phyloP scores from a whole-genome alignment of 1,140 invertebrate species.

The Formica exsecta region DNA sequence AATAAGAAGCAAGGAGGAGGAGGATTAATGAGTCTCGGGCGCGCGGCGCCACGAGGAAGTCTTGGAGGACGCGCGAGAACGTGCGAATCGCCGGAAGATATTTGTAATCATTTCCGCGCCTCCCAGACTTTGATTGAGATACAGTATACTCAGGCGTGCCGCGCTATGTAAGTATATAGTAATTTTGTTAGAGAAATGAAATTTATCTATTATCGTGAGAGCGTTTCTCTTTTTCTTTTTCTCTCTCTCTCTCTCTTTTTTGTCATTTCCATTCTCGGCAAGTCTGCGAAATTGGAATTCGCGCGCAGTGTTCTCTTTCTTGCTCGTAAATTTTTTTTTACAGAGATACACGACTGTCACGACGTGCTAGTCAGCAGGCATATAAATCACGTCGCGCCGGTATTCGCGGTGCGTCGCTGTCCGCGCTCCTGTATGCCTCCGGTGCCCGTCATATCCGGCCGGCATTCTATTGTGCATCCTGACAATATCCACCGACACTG shows the following conservation, averaged over 20 bases:
- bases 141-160: not conserved
- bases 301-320: too few species aligned
- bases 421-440: constrained; percentile 31
- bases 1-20: constrained; percentile 48
- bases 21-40: constrained; percentile 55
- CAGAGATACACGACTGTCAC: not conserved
- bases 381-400: constrained; percentile 69
- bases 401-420: constrained; percentile 53
- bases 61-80: constrained; percentile 14
- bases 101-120: constrained; percentile 61
- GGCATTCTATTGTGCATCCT: constrained; percentile 65
- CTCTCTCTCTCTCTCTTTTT: too few species aligned
- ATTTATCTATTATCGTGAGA: constrained; percentile 42
- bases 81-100: constrained; percentile 61
- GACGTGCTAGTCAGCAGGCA: constrained; percentile 56
- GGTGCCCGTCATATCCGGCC: constrained; percentile 74
- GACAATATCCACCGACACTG: constrained; percentile 42
- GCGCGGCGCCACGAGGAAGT: constrained; percentile 25
- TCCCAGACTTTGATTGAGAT: constrained; percentile 48
- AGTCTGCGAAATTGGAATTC: not conserved
- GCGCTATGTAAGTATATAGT: not conserved
- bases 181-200: not conserved
- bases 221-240: too few species aligned
- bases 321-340: not conserved
- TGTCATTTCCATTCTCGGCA: not conserved